phyloP scores from a whole-genome alignment of 2,113 vertebrate genomes.

The Notothenia coriiceps region DNA sequence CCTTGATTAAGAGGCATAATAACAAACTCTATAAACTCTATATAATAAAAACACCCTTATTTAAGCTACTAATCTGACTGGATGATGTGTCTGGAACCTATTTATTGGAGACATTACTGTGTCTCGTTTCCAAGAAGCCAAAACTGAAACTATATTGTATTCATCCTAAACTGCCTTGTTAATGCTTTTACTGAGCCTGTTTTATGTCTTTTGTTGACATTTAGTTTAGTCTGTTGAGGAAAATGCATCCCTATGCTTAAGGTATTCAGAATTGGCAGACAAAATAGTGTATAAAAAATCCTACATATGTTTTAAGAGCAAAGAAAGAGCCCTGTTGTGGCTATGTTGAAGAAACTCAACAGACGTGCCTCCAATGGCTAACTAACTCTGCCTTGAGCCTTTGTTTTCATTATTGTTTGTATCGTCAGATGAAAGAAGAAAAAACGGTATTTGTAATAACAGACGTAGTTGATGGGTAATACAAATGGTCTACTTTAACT shows the following conservation, averaged over 20 bases:
- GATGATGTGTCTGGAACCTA: not conserved
- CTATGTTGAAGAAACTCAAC: not conserved
- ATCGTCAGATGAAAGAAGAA: not conserved
- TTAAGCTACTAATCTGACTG: constrained; percentile 6
- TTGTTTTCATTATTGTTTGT: not conserved
- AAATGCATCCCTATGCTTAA: not conserved
- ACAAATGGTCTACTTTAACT: not conserved
- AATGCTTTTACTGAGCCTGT: not conserved
- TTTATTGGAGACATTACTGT: not conserved
- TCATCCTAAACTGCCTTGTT: not conserved
- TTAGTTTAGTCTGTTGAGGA: not conserved
- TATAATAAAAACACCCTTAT: constrained; percentile 13
- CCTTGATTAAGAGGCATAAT: constrained; percentile 36
- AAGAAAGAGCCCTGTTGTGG: not conserved
- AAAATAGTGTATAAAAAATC: no score
- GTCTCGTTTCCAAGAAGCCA: not conserved
- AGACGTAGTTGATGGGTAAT: not conserved
- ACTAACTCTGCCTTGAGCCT: not conserved
- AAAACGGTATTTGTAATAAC: not conserved
- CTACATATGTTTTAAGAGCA: not conserved
- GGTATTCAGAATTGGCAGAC: not conserved
- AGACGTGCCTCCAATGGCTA: not conserved
- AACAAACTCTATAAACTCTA: not conserved
- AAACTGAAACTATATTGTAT: not conserved
- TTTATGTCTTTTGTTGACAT: not conserved